Evolutionary conservation across 53 echinoderm and acorn worm genomes (phyloP).

Genomic region (Holothuria scabra): DNA sequence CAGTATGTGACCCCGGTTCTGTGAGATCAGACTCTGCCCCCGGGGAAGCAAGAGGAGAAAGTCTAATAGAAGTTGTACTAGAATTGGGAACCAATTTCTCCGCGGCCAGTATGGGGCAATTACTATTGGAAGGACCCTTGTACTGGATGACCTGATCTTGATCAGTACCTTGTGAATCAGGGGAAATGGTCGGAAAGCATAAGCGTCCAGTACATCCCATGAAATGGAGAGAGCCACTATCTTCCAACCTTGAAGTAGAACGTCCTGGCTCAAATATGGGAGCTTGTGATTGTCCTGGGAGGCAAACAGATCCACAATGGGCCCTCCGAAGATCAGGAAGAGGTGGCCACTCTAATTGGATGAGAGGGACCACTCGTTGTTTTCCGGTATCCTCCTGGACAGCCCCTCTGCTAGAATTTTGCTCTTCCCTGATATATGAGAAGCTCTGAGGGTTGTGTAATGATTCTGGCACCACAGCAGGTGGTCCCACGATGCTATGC

Average conservation of each 20-base stretch:
- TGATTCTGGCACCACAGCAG: background rate
- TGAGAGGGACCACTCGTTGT: slow-evolving; percentile 12
- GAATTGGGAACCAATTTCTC: slow-evolving; percentile 2
- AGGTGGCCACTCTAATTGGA: background rate
- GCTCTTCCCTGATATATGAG: slow-evolving; percentile 37
- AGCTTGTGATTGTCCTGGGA: too few relatives aligned
- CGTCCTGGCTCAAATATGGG: too few relatives aligned
- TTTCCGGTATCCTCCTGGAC: background rate
- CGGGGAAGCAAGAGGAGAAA: background rate
- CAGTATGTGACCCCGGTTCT: too few relatives aligned
- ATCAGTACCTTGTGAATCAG: too few relatives aligned
- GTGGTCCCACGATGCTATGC: too few relatives aligned
- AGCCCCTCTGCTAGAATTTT: slow-evolving; percentile 53
- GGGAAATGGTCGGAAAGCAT: too few relatives aligned
- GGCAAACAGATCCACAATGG: too few relatives aligned
- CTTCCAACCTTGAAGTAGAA: too few relatives aligned
- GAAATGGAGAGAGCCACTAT: too few relatives aligned
- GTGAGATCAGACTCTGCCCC: background rate
- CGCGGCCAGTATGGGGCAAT: slow-evolving; percentile 30
- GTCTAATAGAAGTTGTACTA: background rate
- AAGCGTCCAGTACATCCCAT: too few relatives aligned
- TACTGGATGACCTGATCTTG: background rate
- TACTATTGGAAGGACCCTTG: background rate
- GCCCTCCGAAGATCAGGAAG: background rate
- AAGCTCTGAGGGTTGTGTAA: slow-evolving; percentile 12